phyloP scores from a whole-genome alignment of 2,888 invertebrate species.

The Choristoneura rosaceana region DNA sequence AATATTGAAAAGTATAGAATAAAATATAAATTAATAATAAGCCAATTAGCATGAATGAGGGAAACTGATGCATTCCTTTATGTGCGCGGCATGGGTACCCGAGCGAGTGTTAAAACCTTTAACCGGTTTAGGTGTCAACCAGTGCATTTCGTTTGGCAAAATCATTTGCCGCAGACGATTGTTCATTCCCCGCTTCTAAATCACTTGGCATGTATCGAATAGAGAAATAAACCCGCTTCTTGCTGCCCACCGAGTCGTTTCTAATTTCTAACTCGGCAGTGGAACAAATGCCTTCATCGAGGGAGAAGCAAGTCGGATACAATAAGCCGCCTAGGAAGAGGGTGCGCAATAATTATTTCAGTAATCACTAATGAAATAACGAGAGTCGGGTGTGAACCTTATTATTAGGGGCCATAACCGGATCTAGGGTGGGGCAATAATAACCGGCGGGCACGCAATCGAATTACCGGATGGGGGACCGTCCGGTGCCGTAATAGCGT shows the following conservation, averaged over 20 bases:
- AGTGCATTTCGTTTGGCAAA: not conserved
- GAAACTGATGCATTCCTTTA: too few relatives aligned
- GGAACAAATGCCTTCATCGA: too few relatives aligned
- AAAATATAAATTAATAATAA: too few relatives aligned
- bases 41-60: too few relatives aligned
- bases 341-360: constrained; percentile 40
- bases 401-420: constrained; percentile 62
- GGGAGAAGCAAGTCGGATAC: not conserved
- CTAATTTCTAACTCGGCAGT: too few relatives aligned
- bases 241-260: too few relatives aligned
- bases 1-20: too few relatives aligned
- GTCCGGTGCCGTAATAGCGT: constrained; percentile 55
- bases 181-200: not conserved
- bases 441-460: constrained; percentile 66
- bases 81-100: too few relatives aligned
- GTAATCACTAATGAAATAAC: constrained; percentile 56
- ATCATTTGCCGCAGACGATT: not conserved
- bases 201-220: not conserved
- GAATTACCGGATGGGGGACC: constrained; percentile 62
- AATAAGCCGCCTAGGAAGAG: constrained; percentile 25
- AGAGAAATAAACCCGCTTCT: not conserved
- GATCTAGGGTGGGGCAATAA: constrained; percentile 64
- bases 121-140: not conserved
- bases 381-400: constrained; percentile 54
- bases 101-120: too few relatives aligned